phyloP scores from a whole-genome alignment of 2,113 vertebrate genomes.

The Mystacornis crossleyi region DNA sequence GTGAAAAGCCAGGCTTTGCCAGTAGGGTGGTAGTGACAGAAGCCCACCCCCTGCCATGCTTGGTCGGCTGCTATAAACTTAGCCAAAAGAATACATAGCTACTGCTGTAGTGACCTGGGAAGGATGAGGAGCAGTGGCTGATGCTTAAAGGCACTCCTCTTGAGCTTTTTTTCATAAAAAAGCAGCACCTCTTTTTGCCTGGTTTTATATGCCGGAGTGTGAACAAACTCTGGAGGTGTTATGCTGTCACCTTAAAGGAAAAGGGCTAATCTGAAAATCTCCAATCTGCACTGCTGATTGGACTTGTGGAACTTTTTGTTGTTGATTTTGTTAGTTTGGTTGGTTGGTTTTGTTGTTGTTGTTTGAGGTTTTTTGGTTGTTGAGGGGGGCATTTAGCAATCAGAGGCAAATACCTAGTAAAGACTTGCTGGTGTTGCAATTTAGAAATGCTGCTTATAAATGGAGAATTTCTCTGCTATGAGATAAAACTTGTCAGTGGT shows the following conservation, averaged over 20 bases:
- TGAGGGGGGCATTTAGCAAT: background rate
- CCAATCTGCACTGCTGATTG: background rate
- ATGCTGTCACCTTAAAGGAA: background rate
- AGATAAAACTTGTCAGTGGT: background rate
- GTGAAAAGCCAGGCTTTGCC: background rate
- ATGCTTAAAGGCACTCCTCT: background rate
- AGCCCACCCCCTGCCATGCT: background rate
- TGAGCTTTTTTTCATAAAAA: background rate
- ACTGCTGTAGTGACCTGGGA: background rate
- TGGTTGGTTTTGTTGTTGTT: background rate
- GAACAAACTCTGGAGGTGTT: background rate
- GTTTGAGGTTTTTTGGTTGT: background rate
- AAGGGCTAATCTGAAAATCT: background rate
- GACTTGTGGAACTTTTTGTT: background rate
- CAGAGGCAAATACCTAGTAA: background rate
- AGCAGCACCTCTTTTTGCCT: background rate
- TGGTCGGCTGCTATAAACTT: background rate
- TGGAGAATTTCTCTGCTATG: background rate
- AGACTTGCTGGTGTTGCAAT: background rate
- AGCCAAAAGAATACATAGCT: background rate
- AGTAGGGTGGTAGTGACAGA: background rate
- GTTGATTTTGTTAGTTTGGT: background rate
- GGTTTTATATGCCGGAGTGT: background rate
- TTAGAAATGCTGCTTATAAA: background rate
- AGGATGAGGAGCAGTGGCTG: background rate